Percentiles rank a stretch among this genome's conserved stretches.
These are phyloP conservation scores for Thunnus maccoyii DNA, from an alignment of 2,113 vertebrate genomes.

Conservation along the genomic window DNA sequence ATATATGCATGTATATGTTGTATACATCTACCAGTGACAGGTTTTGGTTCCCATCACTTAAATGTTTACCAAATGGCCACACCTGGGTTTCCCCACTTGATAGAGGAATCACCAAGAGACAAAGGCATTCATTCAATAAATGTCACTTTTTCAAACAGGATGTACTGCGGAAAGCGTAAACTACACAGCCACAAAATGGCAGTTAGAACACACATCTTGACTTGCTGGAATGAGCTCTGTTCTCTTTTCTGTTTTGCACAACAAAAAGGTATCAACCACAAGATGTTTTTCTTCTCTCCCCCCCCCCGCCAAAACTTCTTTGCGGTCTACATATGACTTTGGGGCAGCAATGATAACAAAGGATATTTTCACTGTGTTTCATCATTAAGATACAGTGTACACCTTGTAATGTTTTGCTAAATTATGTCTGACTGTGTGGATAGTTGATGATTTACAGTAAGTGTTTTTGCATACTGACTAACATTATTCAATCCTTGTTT, in stretches of 20 bases:
- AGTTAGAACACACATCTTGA: neutral
- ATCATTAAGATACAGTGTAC: neutral
- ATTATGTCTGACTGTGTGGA: neutral
- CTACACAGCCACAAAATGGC: neutral
- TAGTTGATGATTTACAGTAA: neutral
- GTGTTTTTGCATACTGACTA: too few relatives aligned
- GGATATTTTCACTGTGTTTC: neutral
- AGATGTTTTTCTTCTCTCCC: neutral
- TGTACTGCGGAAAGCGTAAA: neutral
- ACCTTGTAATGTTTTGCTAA: neutral
- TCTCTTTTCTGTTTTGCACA: neutral
- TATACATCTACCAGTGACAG: neutral
- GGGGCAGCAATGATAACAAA: neutral
- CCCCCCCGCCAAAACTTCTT: neutral
- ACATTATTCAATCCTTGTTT: too few relatives aligned
- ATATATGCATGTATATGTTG: too few relatives aligned
- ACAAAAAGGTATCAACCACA: neutral
- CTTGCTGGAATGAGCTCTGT: too few relatives aligned
- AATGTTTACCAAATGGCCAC: neutral
- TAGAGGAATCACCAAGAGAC: neutral
- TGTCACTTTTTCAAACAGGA: constrained; percentile 23
- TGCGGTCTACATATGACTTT: too few relatives aligned
- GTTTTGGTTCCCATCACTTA: neutral
- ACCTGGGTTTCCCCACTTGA: constrained; percentile 15
- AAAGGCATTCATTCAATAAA: neutral